A percentile compares a stretch with the other conserved stretches of the same genome.
Conservation (phyloP, 1,140 invertebrate genomes). For the Sycophaga agraensis region DNA sequence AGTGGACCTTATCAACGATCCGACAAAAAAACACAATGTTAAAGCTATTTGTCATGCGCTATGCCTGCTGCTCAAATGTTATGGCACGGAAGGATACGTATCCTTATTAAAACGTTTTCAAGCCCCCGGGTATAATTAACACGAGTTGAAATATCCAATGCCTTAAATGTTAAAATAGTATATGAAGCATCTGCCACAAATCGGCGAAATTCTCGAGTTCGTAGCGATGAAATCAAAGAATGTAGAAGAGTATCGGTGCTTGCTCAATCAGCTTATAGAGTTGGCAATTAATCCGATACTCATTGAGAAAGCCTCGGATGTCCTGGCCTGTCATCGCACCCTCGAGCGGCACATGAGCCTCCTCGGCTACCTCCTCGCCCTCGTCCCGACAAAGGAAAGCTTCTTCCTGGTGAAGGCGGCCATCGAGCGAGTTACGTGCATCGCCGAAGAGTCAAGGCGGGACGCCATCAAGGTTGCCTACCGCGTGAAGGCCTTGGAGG, state of each 20-base stretch:
- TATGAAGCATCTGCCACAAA: constrained; percentile 35
- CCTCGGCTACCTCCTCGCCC: constrained; percentile 36
- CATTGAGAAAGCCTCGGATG: constrained; percentile 37
- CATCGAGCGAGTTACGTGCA: not conserved
- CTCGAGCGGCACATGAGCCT: constrained; percentile 41
- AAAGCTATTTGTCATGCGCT: not conserved
- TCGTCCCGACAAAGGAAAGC: constrained; percentile 24
- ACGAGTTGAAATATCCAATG: too few species aligned
- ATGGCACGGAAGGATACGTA: constrained; percentile 39
- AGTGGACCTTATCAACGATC: constrained; percentile 7
- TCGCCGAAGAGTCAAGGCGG: not conserved
- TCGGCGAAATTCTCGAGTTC: constrained; percentile 42
- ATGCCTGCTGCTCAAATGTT: constrained; percentile 2
- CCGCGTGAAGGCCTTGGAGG: constrained; percentile 33
- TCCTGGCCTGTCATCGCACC: constrained; percentile 7
- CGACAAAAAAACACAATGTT: not conserved
- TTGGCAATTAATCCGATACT: constrained; percentile 34
- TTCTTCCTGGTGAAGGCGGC: not conserved
- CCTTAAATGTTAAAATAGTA: too few species aligned
- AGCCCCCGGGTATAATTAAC: too few species aligned
- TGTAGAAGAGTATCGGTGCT: constrained; percentile 30
- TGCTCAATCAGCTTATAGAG: constrained; percentile 37
- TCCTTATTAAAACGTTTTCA: constrained; percentile 40
- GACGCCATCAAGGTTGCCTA: constrained; percentile 33
- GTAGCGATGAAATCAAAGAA: constrained; percentile 26